A percentile compares a stretch with the other conserved stretches of the same genome.
These are phyloP conservation scores for Cephalopterus ornatus DNA, from an alignment of 2,113 vertebrate genomes.

Conservation along the genomic window DNA sequence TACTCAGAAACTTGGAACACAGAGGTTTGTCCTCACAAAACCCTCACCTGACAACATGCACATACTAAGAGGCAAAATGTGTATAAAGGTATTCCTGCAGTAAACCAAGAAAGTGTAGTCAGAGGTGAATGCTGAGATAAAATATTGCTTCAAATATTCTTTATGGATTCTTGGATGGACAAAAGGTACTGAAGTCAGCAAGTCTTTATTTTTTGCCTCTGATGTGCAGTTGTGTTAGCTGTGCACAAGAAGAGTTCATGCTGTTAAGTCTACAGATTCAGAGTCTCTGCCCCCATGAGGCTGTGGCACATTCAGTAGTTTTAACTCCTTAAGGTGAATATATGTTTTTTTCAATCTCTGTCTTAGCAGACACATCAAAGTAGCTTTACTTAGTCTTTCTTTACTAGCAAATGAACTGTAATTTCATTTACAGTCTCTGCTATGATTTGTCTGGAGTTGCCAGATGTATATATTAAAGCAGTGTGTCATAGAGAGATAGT, in stretches of 20 bases:
- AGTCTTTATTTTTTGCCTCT: not conserved
- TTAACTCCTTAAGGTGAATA: not conserved
- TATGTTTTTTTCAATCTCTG: not conserved
- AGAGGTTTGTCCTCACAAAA: not conserved
- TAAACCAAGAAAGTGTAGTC: not conserved
- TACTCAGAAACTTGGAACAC: not conserved
- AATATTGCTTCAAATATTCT: slow-evolving; percentile 7
- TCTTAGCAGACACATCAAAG: not conserved
- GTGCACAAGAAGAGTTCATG: not conserved
- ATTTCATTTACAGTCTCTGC: not conserved
- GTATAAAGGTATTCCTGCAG: not conserved
- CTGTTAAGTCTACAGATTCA: not conserved
- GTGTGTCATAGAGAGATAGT: not conserved
- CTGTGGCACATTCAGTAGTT: not conserved
- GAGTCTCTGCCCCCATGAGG: not conserved
- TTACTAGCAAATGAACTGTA: not conserved
- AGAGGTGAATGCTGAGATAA: not conserved
- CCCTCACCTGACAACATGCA: not conserved
- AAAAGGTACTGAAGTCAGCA: slow-evolving; percentile 1
- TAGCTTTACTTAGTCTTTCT: not conserved
- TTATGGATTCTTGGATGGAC: not conserved
- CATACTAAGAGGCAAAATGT: not conserved
- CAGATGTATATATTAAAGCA: not conserved
- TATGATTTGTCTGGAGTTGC: not conserved
- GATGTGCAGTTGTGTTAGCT: not conserved